Percentiles rank a stretch among this genome's conserved stretches.
phyloP scores from a whole-genome alignment of 2,113 vertebrate genomes.

The Pyxicephalus adspersus region DNA sequence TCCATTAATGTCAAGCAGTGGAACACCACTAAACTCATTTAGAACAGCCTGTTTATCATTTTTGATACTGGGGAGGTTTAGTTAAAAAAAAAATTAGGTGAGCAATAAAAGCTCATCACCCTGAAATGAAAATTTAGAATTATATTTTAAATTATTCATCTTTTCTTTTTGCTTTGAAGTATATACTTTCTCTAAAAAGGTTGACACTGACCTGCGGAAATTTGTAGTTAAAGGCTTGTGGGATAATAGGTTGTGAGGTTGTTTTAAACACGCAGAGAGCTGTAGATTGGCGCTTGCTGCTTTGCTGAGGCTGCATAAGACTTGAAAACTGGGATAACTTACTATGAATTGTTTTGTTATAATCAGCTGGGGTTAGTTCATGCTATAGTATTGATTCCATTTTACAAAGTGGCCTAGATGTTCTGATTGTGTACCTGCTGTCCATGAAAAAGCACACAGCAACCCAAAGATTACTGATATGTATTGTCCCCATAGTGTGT shows the following conservation, averaged over 20 bases:
- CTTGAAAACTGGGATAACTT: neutral
- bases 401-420: too few relatives aligned
- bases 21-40: slow-evolving; percentile 9
- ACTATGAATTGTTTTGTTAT: neutral
- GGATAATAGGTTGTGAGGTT: too few relatives aligned
- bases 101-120: neutral
- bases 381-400: too few relatives aligned
- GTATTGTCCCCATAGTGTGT: too few relatives aligned
- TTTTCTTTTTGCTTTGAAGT: neutral
- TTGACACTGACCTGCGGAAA: neutral
- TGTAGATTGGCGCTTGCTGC: neutral
- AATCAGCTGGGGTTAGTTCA: neutral
- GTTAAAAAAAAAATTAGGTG: neutral
- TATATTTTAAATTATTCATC: neutral
- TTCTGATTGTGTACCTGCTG: too few relatives aligned
- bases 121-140: neutral
- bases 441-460: too few relatives aligned
- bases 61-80: neutral
- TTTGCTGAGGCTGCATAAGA: neutral
- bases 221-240: too few relatives aligned
- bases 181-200: neutral
- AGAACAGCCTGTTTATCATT: neutral
- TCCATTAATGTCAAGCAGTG: slow-evolving; percentile 24
- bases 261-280: too few relatives aligned
- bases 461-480: too few relatives aligned